These are phyloP conservation scores for Entomobrya proxima DNA, from an alignment of 2,888 invertebrate genomes.

Conservation along the genomic window DNA sequence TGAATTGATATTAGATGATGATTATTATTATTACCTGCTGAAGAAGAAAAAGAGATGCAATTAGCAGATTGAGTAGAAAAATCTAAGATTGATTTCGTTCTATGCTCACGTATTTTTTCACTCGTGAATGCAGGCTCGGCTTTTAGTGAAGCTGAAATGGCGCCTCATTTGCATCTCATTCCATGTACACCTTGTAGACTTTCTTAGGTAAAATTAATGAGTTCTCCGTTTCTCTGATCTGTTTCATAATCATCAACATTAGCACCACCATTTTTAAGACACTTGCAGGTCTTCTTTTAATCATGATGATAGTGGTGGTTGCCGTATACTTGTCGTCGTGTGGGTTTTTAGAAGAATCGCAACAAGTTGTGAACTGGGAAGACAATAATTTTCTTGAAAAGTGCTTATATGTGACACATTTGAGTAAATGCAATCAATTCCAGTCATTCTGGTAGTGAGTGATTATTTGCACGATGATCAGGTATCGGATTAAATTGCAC, in stretches of 20 bases:
- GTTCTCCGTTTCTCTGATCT: constrained; percentile 4
- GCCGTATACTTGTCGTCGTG: not conserved
- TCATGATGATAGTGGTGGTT: not conserved
- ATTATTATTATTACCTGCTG: not conserved
- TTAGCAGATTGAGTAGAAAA: constrained; percentile 35
- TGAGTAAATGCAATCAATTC: constrained; percentile 1
- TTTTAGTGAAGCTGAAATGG: not conserved
- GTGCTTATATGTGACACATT: not conserved
- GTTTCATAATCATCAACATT: not conserved
- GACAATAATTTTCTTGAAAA: not conserved
- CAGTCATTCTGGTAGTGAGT: not conserved
- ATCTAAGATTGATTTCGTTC: constrained; percentile 45
- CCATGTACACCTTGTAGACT: not conserved
- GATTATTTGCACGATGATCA: not conserved
- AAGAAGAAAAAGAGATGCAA: constrained; percentile 23
- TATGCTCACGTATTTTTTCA: constrained; percentile 26
- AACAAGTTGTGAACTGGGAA: not conserved
- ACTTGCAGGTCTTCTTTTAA: not conserved
- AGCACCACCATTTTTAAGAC: constrained; percentile 14
- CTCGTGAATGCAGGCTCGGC: not conserved
- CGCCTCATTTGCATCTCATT: constrained; percentile 51
- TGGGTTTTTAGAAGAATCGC: not conserved
- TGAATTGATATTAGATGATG: not conserved
- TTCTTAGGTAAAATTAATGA: constrained; percentile 38
- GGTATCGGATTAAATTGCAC: constrained; percentile 1